Conservation (phyloP, 2,797 vertebrate species). For the Gymnothorax javanicus region DNA sequence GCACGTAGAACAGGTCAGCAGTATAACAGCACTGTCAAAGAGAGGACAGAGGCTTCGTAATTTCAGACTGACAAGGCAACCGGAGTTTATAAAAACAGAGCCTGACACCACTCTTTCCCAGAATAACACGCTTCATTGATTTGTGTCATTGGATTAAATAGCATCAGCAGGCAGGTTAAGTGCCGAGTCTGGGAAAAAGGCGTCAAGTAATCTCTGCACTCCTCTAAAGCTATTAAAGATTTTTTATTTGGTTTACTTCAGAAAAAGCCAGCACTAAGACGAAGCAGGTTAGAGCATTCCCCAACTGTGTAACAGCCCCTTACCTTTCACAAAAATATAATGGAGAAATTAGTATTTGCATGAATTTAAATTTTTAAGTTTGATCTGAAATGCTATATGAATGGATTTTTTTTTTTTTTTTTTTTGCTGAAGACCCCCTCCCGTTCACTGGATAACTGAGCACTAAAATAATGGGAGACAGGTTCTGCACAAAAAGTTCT, state of each 20-base stretch:
- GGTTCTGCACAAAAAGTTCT: no score
- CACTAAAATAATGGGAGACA: no score
- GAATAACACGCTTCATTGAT: constrained; percentile 32
- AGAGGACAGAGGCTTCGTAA: not conserved
- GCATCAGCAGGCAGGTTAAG: constrained; percentile 34
- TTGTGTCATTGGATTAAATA: constrained; percentile 32
- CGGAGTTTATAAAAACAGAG: not conserved
- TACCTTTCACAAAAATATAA: not conserved
- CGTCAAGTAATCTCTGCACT: constrained; percentile 23
- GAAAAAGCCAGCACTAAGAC: not conserved
- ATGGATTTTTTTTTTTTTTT: no score
- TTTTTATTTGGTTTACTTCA: constrained; percentile 18
- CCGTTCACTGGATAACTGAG: no score
- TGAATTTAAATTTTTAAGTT: no score
- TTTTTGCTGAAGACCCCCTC: no score
- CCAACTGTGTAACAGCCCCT: not conserved
- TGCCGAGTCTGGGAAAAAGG: constrained; percentile 38
- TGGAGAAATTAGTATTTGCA: not conserved
- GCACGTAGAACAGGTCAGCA: not conserved
- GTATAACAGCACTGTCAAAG: not conserved
- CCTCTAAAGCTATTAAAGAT: constrained; percentile 22
- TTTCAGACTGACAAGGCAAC: not conserved
- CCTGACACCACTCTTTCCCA: constrained; percentile 27
- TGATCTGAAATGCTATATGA: no score
- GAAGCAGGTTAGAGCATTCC: not conserved